Evolutionary conservation across 1,140 invertebrate genomes (phyloP).

Genomic region (Drosophila tristis): DNA sequence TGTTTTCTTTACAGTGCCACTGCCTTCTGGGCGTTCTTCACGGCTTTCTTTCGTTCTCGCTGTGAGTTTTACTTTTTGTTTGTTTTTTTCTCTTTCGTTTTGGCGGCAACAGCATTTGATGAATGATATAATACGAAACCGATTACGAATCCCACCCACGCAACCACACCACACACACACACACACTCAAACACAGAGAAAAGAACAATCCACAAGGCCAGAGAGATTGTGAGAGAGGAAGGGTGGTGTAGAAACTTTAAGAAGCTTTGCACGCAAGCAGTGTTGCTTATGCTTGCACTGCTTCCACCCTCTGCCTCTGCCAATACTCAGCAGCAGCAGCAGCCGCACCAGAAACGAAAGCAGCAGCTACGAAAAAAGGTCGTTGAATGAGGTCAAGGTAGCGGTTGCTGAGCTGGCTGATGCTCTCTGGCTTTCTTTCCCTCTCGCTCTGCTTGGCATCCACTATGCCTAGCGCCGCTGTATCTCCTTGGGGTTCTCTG

Average conservation of each 20-base stretch:
- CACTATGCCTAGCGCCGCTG: background rate
- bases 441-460: background rate
- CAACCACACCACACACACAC: conserved; percentile 24
- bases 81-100: conserved; percentile 6
- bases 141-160: conserved; percentile 19
- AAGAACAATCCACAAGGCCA: background rate
- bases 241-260: background rate
- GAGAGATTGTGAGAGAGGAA: too few relatives aligned
- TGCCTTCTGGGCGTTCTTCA: too few relatives aligned
- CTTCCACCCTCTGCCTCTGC: background rate
- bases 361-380: conserved; percentile 46
- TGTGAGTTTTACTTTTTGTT: conserved; percentile 9
- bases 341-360: background rate
- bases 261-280: conserved; percentile 47
- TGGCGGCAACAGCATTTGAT: conserved; percentile 43
- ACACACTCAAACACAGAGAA: conserved; percentile 5
- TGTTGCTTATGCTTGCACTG: background rate
- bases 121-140: conserved; percentile 50
- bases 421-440: conserved; percentile 1
- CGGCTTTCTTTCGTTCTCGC: background rate
- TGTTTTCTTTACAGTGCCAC: too few relatives aligned
- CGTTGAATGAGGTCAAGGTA: conserved; percentile 73
- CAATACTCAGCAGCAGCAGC: background rate
- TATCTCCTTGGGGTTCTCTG: background rate
- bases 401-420: conserved; percentile 17